phyloP scores from a whole-genome alignment of 2,113 vertebrate genomes.

The Bubo scandiacus region DNA sequence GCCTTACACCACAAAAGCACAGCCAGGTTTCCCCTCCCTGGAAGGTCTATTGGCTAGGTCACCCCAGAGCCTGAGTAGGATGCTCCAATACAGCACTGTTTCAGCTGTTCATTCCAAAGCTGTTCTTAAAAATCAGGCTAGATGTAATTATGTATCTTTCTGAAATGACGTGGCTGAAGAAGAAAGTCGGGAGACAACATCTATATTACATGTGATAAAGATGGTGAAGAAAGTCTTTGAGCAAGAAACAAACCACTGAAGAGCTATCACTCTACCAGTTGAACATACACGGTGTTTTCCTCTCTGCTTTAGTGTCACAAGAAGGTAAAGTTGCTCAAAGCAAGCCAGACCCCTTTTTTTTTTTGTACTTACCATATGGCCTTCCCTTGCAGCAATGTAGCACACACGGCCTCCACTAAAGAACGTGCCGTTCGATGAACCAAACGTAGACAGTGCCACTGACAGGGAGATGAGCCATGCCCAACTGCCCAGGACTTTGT shows the following conservation, averaged over 20 bases:
- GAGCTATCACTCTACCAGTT: background rate
- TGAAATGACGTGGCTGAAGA: background rate
- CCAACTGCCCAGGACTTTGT: slow-evolving; percentile 86
- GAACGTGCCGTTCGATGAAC: slow-evolving; percentile 82
- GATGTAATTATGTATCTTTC: background rate
- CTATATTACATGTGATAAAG: background rate
- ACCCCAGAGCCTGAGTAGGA: background rate
- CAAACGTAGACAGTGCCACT: slow-evolving; percentile 84
- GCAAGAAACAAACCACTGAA: background rate
- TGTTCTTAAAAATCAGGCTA: background rate
- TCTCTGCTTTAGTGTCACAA: background rate
- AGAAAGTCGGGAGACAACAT: background rate
- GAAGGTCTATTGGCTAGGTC: background rate
- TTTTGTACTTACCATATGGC: slow-evolving; percentile 82
- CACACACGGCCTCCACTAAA: slow-evolving; percentile 83
- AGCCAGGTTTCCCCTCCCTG: background rate
- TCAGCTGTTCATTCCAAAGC: background rate
- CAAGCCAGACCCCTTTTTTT: background rate
- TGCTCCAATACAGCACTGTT: background rate
- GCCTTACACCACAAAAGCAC: accelerated
- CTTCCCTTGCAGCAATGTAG: slow-evolving; percentile 88
- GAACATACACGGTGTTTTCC: background rate
- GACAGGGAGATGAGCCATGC: slow-evolving; percentile 88
- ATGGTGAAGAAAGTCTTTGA: background rate
- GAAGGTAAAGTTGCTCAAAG: background rate